A percentile compares a stretch with the other conserved stretches of the same genome.
These are phyloP conservation scores for Melieria omissa DNA, from an alignment of 2,888 invertebrate genomes.

Conservation along the genomic window DNA sequence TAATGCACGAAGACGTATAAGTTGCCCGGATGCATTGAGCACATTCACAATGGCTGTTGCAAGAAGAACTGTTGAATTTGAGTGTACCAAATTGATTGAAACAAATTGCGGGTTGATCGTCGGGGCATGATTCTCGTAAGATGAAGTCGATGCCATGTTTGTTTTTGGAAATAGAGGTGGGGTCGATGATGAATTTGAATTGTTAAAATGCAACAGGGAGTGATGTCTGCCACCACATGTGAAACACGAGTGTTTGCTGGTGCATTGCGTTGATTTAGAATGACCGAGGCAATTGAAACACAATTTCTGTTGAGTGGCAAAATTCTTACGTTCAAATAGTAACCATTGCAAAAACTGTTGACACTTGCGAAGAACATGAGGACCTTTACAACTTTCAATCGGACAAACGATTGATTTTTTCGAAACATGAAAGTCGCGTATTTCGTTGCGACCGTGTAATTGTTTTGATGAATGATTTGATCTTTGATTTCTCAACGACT, in stretches of 20 bases:
- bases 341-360: conserved; percentile 33
- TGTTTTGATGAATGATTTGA: neutral
- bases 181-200: conserved; percentile 14
- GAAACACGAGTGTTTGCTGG: conserved; percentile 22
- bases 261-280: conserved; percentile 20
- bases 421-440: conserved; percentile 26
- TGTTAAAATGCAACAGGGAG: conserved; percentile 21
- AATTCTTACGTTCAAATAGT: conserved; percentile 23
- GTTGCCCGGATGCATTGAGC: neutral
- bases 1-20: conserved; percentile 10
- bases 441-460: conserved; percentile 2
- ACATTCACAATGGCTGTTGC: neutral
- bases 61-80: neutral
- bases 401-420: conserved; percentile 32
- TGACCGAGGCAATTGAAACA: conserved; percentile 22
- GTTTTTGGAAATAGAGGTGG: neutral
- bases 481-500: neutral
- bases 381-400: conserved; percentile 18
- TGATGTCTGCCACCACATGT: conserved; percentile 14
- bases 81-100: neutral
- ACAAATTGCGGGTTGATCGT: neutral
- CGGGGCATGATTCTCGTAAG: conserved; percentile 8
- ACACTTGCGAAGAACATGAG: conserved; percentile 26
- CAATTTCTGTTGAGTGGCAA: conserved; percentile 3
- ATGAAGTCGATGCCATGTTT: conserved; percentile 1